Evolutionary conservation across 1,140 invertebrate genomes (phyloP).

Genomic region (Heliconius congener): DNA sequence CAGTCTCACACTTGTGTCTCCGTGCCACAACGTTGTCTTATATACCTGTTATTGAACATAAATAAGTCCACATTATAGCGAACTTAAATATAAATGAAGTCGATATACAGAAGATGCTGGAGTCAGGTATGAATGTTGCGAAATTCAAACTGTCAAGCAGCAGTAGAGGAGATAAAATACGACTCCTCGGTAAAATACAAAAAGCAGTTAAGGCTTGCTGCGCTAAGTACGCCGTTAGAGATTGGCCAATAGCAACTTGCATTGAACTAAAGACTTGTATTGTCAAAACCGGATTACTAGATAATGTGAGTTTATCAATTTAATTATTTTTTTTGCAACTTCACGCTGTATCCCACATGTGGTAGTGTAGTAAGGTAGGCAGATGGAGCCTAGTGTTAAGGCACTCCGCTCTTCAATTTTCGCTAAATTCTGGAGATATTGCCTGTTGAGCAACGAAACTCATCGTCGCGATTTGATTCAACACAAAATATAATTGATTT

Average conservation of each 20-base stretch:
- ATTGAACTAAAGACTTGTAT: conserved; percentile 58
- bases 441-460: no score
- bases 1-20: no score
- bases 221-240: conserved; percentile 46
- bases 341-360: no score
- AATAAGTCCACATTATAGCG: conserved; percentile 27
- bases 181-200: conserved; percentile 51
- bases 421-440: no score
- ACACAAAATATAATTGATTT: no score
- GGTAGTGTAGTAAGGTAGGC: no score
- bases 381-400: no score
- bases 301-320: conserved; percentile 38
- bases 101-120: conserved; percentile 57
- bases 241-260: conserved; percentile 61
- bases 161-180: conserved; percentile 49
- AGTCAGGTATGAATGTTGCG: conserved; percentile 58
- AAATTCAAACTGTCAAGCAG: conserved; percentile 52
- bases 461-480: no score
- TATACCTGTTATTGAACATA: no score
- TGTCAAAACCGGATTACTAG: conserved; percentile 58
- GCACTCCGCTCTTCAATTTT: no score
- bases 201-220: conserved; percentile 50
- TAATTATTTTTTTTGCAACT: no score
- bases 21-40: no score
- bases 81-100: conserved; percentile 52